These are phyloP conservation scores for Littorina saxatilis DNA, from an alignment of 1,140 invertebrate genomes.

Conservation along the genomic window DNA sequence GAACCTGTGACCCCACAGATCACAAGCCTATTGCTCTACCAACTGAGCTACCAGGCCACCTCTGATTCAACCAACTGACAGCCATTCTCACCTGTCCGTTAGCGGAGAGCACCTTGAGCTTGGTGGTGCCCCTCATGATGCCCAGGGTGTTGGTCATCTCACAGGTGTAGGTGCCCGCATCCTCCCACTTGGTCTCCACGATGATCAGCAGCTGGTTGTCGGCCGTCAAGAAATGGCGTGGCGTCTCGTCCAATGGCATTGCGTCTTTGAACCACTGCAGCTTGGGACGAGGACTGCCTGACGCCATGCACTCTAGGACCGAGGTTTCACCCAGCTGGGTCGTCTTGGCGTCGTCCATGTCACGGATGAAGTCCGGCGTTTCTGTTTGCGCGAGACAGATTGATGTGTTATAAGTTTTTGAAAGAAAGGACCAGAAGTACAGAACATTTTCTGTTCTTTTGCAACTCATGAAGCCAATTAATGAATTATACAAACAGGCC, in stretches of 20 bases:
- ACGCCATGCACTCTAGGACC: slow-evolving; percentile 91
- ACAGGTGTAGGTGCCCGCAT: slow-evolving; percentile 92
- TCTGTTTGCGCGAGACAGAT: slow-evolving; percentile 79
- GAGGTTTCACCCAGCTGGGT: slow-evolving; percentile 86
- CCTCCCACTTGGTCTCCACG: slow-evolving; percentile 84
- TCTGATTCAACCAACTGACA: too few species aligned
- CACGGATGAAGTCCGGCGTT: slow-evolving; percentile 88
- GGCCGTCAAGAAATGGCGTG: slow-evolving; percentile 88
- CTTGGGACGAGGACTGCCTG: slow-evolving; percentile 89
- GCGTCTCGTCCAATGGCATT: slow-evolving; percentile 80
- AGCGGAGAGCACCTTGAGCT: slow-evolving; percentile 76
- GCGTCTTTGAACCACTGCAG: slow-evolving; percentile 94
- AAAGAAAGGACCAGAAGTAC: too few species aligned
- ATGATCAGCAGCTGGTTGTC: slow-evolving; percentile 93
- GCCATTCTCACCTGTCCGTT: slow-evolving; percentile 18
- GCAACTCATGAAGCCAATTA: too few species aligned
- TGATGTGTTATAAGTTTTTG: too few species aligned
- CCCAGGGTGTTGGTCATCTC: slow-evolving; percentile 85
- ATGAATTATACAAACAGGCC: too few species aligned
- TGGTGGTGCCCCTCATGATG: slow-evolving; percentile 78
- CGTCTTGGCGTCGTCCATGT: slow-evolving; percentile 88
- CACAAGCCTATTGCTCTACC: too few species aligned
- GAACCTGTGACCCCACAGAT: too few species aligned
- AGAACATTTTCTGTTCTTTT: too few species aligned
- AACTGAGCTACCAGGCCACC: too few species aligned